These are phyloP conservation scores for Cranoglanis bouderius DNA, from an alignment of 2,113 vertebrate species.

Conservation along the genomic window DNA sequence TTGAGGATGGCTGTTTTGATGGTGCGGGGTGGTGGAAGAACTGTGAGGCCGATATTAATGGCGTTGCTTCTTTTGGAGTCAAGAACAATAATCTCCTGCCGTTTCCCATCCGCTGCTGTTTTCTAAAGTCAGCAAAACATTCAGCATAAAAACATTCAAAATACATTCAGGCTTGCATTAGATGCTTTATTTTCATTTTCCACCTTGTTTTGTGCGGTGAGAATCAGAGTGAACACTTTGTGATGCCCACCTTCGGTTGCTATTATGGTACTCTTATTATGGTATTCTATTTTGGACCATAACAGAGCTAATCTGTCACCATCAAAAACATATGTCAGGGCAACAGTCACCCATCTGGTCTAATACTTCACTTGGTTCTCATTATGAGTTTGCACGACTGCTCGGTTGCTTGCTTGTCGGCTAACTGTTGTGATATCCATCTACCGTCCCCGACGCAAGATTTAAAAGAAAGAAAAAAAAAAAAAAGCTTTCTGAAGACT, in stretches of 20 bases:
- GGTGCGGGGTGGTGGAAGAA: conserved; percentile 94
- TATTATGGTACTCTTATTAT: background rate
- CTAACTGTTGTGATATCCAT: conserved; percentile 38
- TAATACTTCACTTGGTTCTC: conserved; percentile 38
- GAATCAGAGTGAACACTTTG: background rate
- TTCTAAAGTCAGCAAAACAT: conserved; percentile 75
- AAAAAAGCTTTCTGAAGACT: conserved; percentile 34
- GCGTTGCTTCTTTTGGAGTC: conserved; percentile 97
- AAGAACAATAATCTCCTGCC: conserved; percentile 93
- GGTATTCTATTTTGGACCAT: background rate
- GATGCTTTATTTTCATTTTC: background rate
- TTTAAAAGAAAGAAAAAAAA: conserved; percentile 22
- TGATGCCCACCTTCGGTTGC: background rate
- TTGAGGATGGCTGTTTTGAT: conserved; percentile 98
- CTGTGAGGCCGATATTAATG: conserved; percentile 96
- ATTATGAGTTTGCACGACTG: conserved; percentile 34
- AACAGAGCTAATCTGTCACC: background rate
- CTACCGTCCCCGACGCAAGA: conserved; percentile 30
- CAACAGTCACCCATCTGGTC: background rate
- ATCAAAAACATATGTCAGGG: conserved; percentile 22
- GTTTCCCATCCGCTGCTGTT: conserved; percentile 93
- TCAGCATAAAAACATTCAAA: background rate
- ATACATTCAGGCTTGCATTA: background rate
- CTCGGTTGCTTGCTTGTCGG: background rate
- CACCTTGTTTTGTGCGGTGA: background rate